A percentile compares a stretch with the other conserved stretches of the same genome.
These are phyloP conservation scores for Drosophila lacteicornis DNA, from an alignment of 1,140 invertebrate species.

Conservation along the genomic window DNA sequence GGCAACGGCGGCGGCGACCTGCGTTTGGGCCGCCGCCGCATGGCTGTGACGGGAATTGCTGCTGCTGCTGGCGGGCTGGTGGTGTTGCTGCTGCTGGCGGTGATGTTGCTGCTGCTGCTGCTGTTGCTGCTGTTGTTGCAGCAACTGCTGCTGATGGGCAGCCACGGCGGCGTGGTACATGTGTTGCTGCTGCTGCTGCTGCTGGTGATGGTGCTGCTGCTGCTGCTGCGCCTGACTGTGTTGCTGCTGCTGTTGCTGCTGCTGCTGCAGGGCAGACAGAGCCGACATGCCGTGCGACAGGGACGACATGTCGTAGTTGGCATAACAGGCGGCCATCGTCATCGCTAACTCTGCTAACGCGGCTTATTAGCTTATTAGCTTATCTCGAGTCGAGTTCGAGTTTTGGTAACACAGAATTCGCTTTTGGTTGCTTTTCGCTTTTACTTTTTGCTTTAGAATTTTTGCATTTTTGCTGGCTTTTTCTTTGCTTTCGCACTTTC, in stretches of 20 bases:
- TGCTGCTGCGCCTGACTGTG: conserved; percentile 64
- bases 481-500: conserved; percentile 50
- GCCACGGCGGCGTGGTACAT: conserved; percentile 68
- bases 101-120: conserved; percentile 61
- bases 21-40: conserved; percentile 63
- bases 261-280: conserved; percentile 56
- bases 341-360: conserved; percentile 54
- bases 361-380: conserved; percentile 14
- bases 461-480: conserved; percentile 57
- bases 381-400: conserved; percentile 24
- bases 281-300: conserved; percentile 70
- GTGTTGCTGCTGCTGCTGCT: conserved; percentile 75
- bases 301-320: conserved; percentile 84
- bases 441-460: conserved; percentile 47
- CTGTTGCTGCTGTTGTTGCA: conserved; percentile 37
- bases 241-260: conserved; percentile 65
- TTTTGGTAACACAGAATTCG: conserved; percentile 54
- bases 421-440: conserved; percentile 52
- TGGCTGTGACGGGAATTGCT: conserved; percentile 49
- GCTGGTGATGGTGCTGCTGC: conserved; percentile 63
- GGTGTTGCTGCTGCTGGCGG: conserved; percentile 58
- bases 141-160: conserved; percentile 72
- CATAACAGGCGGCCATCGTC: conserved; percentile 85
- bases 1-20: conserved; percentile 61
- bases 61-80: conserved; percentile 51